Evolutionary conservation across 2,888 invertebrate species (phyloP), one percentile per base, ranked within the genome.

Genomic region (Allygus modestus): DNA sequence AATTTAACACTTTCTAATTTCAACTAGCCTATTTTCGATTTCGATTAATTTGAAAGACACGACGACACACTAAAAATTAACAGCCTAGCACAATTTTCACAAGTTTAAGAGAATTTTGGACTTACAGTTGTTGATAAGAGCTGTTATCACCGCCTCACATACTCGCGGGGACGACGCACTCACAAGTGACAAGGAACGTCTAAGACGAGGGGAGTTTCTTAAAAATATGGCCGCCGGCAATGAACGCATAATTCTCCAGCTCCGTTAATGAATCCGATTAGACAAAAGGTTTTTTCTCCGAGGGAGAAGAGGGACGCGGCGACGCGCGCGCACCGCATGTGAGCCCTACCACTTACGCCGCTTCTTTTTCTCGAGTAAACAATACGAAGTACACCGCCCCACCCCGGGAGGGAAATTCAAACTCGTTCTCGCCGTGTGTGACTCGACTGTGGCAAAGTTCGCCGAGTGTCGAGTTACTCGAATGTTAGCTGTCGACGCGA

Each of bases 221-320:
- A 85, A 83, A 82, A 82, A 85, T 82, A 69, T 82, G 65, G 83
- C 85, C 26, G 81, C 91, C 90, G 86, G 91, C 90, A 91, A 91
- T 91, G 91, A 91, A 91, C 91, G 91, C 91, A 91, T 91, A 82
- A 75, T 82, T 85, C 85, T 82, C 77, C 71, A 28, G 61, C 91
- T 91, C 91, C 91, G 91, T 92, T 92, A 92, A 92, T 92, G 92
- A 92, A 92, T 92, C 92, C 92, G 92, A 92, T 92, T 92, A 92
- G 92, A 92, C 89, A 88, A 89, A 91, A 88, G 89, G 88, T 89
- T 86, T 86, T 85, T 85, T 85, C 65, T 37, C 28, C 31, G 79
- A 84, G 77, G 69, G 82, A 58, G 46, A 28, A 28, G 58, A 81
- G 81, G 65, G 82, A 75, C 31, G 65, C 20, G 17, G 26, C 12